Evolutionary conservation across 2,888 invertebrate genomes (phyloP), one percentile per base, ranked within the genome.

Genomic region (Selenia dentaria): DNA sequence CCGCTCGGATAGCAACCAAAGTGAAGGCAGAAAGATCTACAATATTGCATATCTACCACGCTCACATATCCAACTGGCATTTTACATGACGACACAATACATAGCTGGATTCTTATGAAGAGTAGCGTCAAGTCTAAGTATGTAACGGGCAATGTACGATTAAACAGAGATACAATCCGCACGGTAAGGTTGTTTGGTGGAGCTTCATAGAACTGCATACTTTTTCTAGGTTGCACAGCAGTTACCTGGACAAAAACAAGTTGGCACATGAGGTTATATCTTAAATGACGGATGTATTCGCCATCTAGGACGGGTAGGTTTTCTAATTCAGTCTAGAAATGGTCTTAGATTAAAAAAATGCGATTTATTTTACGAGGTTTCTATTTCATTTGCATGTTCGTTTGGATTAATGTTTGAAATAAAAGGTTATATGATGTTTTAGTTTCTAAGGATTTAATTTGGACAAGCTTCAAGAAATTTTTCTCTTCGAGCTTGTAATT

Each of bases 1-100:
- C 14, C 40, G 8, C 62, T 70, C 69, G 79, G 82, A 65, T 88
- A 81, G 87, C 85, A 87, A 88, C 88, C 55, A 66, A 82, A 83
- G 81, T 83, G 83, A 83, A 85, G 81, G 85, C 85, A 83, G 77
- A 80, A 76, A 79, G 78, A 86, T 85, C 77, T 79, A 79, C 77
- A 73, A 67, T 61, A 65, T 50, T 26, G 33, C 46, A 35, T 69
- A 52, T 35, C 43, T 57, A 71, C 61, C 49, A 40, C 32, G 42
- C 51, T 11, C 37, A 62, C 56, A 59, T 65, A 63, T 68, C 59
- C 58, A 56, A 22, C n/a, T 39, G 44, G 43, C 35, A 31, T 9
- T 39, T 62, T 46, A 60, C 41, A 13, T 26, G 11, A 1, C 26
- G 12, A 2, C 18, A 1, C 1, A 20, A 16, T 62, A 42, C 74